A percentile compares a stretch with the other conserved stretches of the same genome.
Conservation (phyloP, 2,113 vertebrate species). For the Crotalus helleri region DNA sequence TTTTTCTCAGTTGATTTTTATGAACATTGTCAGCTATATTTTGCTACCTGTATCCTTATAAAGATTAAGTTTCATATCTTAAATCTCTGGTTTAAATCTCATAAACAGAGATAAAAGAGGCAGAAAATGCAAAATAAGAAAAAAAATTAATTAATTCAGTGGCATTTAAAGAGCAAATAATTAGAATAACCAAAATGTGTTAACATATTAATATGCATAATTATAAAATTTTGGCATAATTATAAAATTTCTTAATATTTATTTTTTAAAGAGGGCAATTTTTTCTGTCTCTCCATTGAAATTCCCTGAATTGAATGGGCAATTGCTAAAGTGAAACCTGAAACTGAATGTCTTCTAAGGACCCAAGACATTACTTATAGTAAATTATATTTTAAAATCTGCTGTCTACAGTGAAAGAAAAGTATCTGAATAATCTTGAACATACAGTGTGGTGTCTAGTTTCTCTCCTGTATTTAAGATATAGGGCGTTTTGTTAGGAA, state of each 20-base stretch:
- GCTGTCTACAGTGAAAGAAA: not conserved
- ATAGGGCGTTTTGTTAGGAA: not conserved
- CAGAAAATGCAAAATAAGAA: not conserved
- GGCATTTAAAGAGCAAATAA: not conserved
- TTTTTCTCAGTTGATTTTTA: not conserved
- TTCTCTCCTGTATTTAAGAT: not conserved
- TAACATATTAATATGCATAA: not conserved
- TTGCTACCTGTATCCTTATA: not conserved
- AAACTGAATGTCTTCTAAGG: not conserved
- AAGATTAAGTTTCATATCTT: not conserved
- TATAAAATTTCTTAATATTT: not conserved
- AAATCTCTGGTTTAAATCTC: not conserved
- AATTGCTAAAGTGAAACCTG: not conserved
- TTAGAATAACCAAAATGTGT: not conserved
- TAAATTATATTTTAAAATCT: not conserved
- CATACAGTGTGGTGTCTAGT: not conserved
- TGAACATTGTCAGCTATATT: not conserved
- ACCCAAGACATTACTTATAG: not conserved
- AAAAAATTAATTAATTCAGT: not conserved
- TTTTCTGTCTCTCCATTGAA: not conserved
- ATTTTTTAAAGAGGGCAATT: not conserved
- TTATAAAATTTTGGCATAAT: not conserved
- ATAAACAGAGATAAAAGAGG: not conserved
- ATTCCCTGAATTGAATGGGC: not conserved
- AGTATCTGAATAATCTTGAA: not conserved